phyloP scores from a whole-genome alignment of 2,113 vertebrate genomes.

The Numenius arquata region DNA sequence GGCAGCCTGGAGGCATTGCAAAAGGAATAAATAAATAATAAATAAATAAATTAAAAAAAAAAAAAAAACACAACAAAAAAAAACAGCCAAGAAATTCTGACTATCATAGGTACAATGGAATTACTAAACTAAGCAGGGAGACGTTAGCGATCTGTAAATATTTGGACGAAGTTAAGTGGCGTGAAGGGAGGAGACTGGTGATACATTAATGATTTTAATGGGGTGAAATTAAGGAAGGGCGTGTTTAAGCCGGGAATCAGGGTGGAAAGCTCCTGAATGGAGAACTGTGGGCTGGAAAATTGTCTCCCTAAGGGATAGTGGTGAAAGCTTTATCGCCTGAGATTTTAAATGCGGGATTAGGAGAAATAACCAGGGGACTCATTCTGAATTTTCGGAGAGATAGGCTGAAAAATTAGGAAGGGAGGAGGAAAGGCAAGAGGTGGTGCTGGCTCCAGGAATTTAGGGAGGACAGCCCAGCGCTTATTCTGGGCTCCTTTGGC shows the following conservation, averaged over 20 bases:
- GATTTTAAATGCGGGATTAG: background rate
- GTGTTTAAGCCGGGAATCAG: background rate
- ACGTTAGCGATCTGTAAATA: background rate
- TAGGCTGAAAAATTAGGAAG: background rate
- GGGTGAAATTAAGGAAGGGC: background rate
- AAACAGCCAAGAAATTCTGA: background rate
- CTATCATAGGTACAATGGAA: fast-evolving
- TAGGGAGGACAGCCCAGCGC: background rate
- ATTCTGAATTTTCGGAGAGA: background rate
- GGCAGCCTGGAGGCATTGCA: background rate
- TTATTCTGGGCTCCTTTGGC: background rate
- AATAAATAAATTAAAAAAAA: too few relatives aligned
- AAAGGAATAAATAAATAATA: too few relatives aligned
- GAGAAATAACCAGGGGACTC: background rate
- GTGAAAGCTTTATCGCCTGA: constrained; percentile 34
- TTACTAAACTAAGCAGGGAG: background rate
- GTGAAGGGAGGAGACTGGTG: background rate
- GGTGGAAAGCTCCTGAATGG: background rate
- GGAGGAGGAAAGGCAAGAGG: background rate
- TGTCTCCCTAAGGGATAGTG: background rate
- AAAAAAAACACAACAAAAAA: too few relatives aligned
- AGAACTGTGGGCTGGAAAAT: background rate
- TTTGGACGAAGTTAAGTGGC: background rate
- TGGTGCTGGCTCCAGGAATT: background rate
- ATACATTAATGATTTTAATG: background rate